Percentiles rank a stretch among this genome's conserved stretches.
phyloP scores from a whole-genome alignment of 2,797 vertebrate genomes.

The Mallotus villosus region DNA sequence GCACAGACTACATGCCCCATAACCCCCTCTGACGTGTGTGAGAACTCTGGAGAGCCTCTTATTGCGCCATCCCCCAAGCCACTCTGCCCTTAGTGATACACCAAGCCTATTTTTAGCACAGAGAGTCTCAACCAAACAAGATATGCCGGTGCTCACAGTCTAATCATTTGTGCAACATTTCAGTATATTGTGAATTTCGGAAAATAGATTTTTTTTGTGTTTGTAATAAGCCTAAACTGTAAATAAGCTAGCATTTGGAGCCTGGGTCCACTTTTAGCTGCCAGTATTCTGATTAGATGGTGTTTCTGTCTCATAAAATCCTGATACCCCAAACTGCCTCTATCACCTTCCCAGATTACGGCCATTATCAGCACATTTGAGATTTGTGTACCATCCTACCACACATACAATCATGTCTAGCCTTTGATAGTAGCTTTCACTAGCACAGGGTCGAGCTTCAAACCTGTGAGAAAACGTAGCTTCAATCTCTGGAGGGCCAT shows the following conservation, averaged over 20 bases:
- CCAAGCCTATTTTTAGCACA: conserved; percentile 9
- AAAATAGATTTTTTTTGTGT: background rate
- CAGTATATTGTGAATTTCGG: background rate
- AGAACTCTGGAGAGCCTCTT: background rate
- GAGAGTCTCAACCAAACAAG: conserved; percentile 7
- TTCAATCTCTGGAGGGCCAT: background rate
- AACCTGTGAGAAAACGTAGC: background rate
- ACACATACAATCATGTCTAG: background rate
- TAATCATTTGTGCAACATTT: background rate
- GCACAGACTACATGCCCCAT: background rate
- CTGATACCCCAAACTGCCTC: background rate
- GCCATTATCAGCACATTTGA: background rate
- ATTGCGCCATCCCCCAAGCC: background rate
- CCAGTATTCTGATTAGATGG: background rate
- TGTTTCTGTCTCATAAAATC: background rate
- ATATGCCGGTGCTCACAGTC: background rate
- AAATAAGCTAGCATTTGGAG: background rate
- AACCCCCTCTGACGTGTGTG: background rate
- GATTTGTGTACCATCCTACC: background rate
- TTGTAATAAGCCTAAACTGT: background rate
- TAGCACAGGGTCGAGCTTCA: background rate
- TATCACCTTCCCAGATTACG: background rate
- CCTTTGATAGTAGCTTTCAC: background rate
- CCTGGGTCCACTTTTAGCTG: background rate
- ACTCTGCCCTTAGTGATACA: background rate